Percentiles rank a stretch among this genome's conserved stretches.
Evolutionary conservation across 1,140 invertebrate genomes (phyloP).

Genomic region (Pseudachorutes palmiensis): DNA sequence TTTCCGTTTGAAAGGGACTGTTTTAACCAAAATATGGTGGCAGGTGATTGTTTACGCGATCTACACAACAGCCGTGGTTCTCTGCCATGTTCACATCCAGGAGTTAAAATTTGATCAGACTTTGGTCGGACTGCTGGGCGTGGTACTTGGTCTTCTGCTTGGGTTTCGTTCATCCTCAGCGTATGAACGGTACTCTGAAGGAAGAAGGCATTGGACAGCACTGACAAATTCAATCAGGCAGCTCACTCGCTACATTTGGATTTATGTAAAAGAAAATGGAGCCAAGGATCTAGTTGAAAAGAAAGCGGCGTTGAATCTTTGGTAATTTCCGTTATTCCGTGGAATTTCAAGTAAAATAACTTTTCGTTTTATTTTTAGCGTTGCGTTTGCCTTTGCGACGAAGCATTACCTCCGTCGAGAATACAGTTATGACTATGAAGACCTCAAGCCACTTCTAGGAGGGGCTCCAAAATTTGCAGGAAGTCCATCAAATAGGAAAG

Average conservation of each 20-base stretch:
- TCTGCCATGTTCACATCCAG: neutral
- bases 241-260: conserved; percentile 1
- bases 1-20: neutral
- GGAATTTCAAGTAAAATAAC: neutral
- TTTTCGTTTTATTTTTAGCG: neutral
- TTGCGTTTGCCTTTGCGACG: conserved; percentile 24
- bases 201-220: neutral
- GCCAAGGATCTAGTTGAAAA: conserved; percentile 22
- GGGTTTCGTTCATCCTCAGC: conserved; percentile 29
- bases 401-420: conserved; percentile 26
- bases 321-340: too few species aligned
- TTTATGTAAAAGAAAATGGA: neutral
- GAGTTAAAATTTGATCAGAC: conserved; percentile 16
- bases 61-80: conserved; percentile 15
- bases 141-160: conserved; percentile 20
- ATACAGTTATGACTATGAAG: conserved; percentile 24
- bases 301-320: conserved; percentile 22
- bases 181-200: conserved; percentile 22
- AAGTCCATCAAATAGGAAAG: neutral
- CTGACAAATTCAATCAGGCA: neutral
- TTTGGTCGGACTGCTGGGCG: conserved; percentile 20
- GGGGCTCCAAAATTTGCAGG: neutral
- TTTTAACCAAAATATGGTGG: conserved; percentile 21
- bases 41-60: conserved; percentile 11
- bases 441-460: conserved; percentile 13